phyloP scores from a whole-genome alignment of 1,140 invertebrate genomes.

The Drosophila takahashii region DNA sequence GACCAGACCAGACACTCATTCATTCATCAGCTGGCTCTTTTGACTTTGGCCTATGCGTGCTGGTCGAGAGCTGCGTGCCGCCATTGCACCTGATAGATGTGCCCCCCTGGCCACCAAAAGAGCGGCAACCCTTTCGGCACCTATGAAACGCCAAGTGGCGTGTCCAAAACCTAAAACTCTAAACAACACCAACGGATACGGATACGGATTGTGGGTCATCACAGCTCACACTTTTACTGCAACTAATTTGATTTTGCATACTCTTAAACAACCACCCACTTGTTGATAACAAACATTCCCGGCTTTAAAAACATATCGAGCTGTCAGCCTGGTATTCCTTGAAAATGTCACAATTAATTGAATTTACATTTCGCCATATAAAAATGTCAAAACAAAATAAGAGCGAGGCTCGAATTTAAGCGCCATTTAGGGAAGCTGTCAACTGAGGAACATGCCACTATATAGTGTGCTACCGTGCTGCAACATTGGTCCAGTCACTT shows the following conservation, averaged over 20 bases:
- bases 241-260: constrained; percentile 53
- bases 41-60: constrained; percentile 69
- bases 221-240: constrained; percentile 60
- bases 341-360: constrained; percentile 75
- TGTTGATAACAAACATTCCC: constrained; percentile 15
- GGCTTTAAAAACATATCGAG: neutral
- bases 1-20: constrained; percentile 55
- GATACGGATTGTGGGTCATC: constrained; percentile 30
- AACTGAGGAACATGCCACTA: constrained; percentile 33
- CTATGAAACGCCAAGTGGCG: constrained; percentile 68
- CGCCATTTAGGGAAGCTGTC: constrained; percentile 83
- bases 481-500: constrained; percentile 32
- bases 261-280: constrained; percentile 13
- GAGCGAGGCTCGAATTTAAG: constrained; percentile 53
- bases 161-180: constrained; percentile 63
- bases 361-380: constrained; percentile 62
- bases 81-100: constrained; percentile 46
- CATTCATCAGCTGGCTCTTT: constrained; percentile 53
- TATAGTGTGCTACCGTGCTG: constrained; percentile 20
- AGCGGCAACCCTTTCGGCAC: constrained; percentile 31
- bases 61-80: constrained; percentile 67
- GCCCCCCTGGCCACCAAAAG: constrained; percentile 7
- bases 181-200: constrained; percentile 41
- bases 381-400: constrained; percentile 64
- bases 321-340: constrained; percentile 41